These are phyloP conservation scores for Heliconius ethilla DNA, from an alignment of 2,888 invertebrate genomes.

Conservation along the genomic window DNA sequence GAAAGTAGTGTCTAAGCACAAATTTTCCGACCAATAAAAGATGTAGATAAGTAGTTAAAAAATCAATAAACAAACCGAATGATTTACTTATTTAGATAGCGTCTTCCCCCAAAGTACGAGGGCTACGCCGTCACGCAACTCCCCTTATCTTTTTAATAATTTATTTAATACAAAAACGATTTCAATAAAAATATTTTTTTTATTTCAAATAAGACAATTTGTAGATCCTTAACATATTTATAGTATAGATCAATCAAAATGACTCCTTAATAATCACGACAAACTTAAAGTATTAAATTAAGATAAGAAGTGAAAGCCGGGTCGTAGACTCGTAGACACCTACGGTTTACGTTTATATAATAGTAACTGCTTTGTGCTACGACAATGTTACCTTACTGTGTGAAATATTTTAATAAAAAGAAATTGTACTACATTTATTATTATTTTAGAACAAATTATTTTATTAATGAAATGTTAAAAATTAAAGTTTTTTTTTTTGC, in stretches of 20 bases:
- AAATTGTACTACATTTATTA: no score
- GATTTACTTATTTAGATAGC: neutral
- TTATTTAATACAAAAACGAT: no score
- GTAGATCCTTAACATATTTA: neutral
- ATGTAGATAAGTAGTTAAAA: neutral
- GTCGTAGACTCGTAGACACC: conserved; percentile 14
- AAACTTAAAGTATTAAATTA: neutral
- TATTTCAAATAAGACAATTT: neutral
- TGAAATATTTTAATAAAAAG: neutral
- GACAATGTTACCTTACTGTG: neutral
- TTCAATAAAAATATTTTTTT: neutral
- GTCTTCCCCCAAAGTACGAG: neutral
- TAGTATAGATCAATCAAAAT: neutral
- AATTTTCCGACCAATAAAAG: neutral
- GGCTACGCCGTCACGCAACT: neutral
- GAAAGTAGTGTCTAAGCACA: neutral
- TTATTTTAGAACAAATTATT: no score
- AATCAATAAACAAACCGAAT: neutral
- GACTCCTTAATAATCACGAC: neutral
- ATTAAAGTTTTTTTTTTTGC: no score
- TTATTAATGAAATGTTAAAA: no score
- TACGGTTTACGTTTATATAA: conserved; percentile 11
- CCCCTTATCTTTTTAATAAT: neutral
- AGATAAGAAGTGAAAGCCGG: conserved; percentile 9
- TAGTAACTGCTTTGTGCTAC: conserved; percentile 11